Conservation (phyloP, 2,888 invertebrate species). For the Dyspetes luteomarginatus region DNA sequence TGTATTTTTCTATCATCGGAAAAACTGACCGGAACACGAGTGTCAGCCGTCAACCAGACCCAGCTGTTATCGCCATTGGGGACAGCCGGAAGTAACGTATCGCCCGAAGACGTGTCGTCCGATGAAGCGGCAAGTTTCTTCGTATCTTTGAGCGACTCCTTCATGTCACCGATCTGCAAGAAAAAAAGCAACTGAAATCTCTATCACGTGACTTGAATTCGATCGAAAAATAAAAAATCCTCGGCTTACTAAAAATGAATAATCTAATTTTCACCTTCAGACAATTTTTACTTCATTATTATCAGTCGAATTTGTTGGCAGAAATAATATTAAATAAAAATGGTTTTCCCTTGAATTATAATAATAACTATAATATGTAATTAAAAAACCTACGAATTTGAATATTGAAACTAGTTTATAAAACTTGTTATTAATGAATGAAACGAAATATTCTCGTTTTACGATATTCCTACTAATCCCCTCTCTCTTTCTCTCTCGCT, state of each 20-base stretch:
- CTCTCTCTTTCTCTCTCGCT: background rate
- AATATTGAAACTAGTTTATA: background rate
- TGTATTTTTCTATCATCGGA: background rate
- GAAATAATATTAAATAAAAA: no score
- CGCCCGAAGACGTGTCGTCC: slow-evolving; percentile 74
- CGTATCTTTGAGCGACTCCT: slow-evolving; percentile 84
- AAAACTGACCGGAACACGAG: slow-evolving; percentile 91
- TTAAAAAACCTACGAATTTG: background rate
- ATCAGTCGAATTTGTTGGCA: no score
- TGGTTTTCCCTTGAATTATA: no score
- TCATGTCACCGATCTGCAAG: slow-evolving; percentile 78
- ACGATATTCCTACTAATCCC: slow-evolving; percentile 14
- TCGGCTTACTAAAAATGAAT: no score
- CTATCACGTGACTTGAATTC: background rate
- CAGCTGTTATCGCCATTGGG: slow-evolving; percentile 91
- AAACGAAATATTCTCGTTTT: slow-evolving; percentile 5
- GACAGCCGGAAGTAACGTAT: slow-evolving; percentile 85
- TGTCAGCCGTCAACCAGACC: slow-evolving; percentile 95
- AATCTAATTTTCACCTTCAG: no score
- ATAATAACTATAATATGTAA: background rate
- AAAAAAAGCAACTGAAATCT: slow-evolving; percentile 21
- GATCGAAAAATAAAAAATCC: background rate
- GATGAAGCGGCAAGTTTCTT: slow-evolving; percentile 84
- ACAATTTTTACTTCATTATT: no score
- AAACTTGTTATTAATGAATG: background rate